Evolutionary conservation across 2,113 vertebrate genomes (phyloP), one percentile per base, ranked within the genome.

Genomic region (Corythaeola cristata): DNA sequence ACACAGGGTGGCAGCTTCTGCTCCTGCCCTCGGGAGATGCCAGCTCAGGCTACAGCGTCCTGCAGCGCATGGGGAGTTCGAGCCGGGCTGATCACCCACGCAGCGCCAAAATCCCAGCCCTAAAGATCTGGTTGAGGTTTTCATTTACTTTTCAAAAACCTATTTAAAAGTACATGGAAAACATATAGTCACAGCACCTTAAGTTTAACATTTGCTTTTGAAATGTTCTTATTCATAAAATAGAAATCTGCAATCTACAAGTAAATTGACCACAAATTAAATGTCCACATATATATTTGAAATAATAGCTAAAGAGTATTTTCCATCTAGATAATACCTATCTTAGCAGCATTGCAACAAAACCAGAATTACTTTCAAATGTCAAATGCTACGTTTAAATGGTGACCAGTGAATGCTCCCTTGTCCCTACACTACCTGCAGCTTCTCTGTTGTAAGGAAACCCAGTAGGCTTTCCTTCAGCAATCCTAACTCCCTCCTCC

Each of bases 71-170:
- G 26, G 47, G 41, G 15, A 66, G 45, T 21, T 30, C 7, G 30
- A n/a, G 59, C 15, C 20, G 50, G 4, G 72, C 28, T 8, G 8
- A 5, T 12, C 2, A 30, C 30, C 50, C 12, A 2, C 0, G 2
- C 35, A 13, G 12, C 87, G 74, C 56, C 32, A 62, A 20, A 56
- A 28, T 4, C 73, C 27, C 76, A 35, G 68, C 24, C 17, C 72
- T 63, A 7, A 6, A 45, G 52, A 7, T 1, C 22, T 1, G 26
- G 17, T 41, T 3, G 26, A 72, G 44, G 0, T 17, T 16, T 41
- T 3, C 2, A 3, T 17, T 44, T 26, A 12, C 53, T 68, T 35
- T 23, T 9, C 0, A 13, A 63, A 89, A 68, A 15, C 0, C 62
- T 8, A 9, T 20, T 17, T 2, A 37, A 67, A 62, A 69, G 28